Base-by-base conservation (phyloP, 1,140 invertebrate genomes). In the Drosophila suzukii region DNA sequence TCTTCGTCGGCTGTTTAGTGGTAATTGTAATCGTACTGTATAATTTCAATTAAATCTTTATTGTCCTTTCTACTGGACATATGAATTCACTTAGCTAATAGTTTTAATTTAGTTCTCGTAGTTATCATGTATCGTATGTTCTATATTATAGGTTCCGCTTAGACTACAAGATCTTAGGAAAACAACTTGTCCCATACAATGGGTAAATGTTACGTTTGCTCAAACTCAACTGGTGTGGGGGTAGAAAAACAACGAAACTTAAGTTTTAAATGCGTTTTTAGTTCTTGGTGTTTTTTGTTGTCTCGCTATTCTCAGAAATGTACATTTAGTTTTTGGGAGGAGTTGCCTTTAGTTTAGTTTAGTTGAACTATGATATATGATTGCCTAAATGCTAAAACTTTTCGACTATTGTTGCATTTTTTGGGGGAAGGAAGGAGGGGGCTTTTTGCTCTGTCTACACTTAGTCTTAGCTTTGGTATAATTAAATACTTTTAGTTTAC, bases 281-380 rank as follows among this genome's bases (percentile, higher is more conserved):
- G 56, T 56, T 73, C 27, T 56, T 56, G 67, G 63, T 70, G 60
- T 68, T 27, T 5, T 63, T 41, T 62, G 53, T 55, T 34, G 38
- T 39, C 58, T 43, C 11, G 38, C 39, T 44, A 32, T 61, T 34
- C 36, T 36, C 60, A 50, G 59, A 74, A 74, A 74, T 75, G 8
- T 76, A 67, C 68, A 73, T 20, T 46, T 53, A 34, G 68, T 51
- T 75, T 54, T 54, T 63, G 43, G 56, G 59, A 46, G 36, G 49
- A 54, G 47, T 75, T 53, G 55, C 41, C 32, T 41, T 81, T 66
- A 79, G 44, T 81, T 86, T 59, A 63, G 74, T 73, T 77, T 78
- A 88, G 79, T 89, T 86, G 53, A 88, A 88, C 83, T 86, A 86
- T 86, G 83, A 86, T 83, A 88, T 86, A 86, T 86, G 84, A 86